Percentiles rank a stretch among this genome's conserved stretches.
phyloP scores from a whole-genome alignment of 2,888 invertebrate species.

The Lucinisca nassula region DNA sequence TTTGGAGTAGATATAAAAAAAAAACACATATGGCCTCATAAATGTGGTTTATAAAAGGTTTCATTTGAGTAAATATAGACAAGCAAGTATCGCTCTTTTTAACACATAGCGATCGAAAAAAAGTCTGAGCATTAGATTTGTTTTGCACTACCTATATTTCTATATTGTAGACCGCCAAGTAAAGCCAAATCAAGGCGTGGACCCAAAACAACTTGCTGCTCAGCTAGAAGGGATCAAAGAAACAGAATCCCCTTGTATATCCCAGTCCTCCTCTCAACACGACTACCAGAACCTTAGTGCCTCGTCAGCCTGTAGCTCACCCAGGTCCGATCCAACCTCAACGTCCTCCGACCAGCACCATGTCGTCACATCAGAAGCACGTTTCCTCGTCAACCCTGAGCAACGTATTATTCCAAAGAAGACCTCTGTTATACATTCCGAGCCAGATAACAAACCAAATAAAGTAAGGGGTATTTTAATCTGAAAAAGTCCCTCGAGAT shows the following conservation, averaged over 20 bases:
- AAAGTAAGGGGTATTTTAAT: too few species aligned
- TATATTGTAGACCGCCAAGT: constrained; percentile 55
- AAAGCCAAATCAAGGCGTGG: constrained; percentile 80
- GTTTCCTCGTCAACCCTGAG: not conserved
- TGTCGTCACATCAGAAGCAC: not conserved
- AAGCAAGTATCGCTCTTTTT: too few species aligned
- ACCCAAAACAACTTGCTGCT: constrained; percentile 85
- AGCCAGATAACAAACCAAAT: not conserved
- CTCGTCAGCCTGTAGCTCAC: constrained; percentile 85
- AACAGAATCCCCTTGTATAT: constrained; percentile 82
- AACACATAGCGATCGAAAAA: too few species aligned
- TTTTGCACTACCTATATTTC: too few species aligned
- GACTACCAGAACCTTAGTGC: constrained; percentile 85
- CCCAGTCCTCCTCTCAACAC: constrained; percentile 85
- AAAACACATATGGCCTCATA: too few species aligned
- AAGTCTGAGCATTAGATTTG: too few species aligned
- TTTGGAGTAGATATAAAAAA: too few species aligned
- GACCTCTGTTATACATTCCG: not conserved
- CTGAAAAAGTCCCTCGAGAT: too few species aligned
- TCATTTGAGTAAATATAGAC: too few species aligned
- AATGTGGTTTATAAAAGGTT: too few species aligned
- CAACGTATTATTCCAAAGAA: not conserved
- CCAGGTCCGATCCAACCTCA: constrained; percentile 83
- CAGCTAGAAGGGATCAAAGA: constrained; percentile 85
- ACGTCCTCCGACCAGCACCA: constrained; percentile 79